phyloP scores from a whole-genome alignment of 23 tunicate genomes.

The Corella eumyota region DNA sequence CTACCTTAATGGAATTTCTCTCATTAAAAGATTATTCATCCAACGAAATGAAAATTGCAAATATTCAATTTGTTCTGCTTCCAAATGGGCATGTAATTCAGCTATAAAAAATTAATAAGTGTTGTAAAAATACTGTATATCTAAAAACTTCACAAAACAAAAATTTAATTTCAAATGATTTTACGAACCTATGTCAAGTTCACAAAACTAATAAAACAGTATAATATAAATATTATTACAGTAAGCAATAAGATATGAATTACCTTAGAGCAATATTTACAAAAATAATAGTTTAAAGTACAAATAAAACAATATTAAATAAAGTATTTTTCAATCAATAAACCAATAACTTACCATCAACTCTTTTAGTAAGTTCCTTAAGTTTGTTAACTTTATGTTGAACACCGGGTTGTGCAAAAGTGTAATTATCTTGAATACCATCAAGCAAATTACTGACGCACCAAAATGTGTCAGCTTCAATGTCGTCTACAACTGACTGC shows the following conservation, averaged over 20 bases:
- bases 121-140: not conserved
- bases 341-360: constrained; percentile 49
- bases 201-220: no score
- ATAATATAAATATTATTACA: no score
- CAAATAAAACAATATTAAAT: no score
- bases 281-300: no score
- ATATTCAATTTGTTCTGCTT: constrained; percentile 71
- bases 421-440: constrained; percentile 98
- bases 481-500: constrained; percentile 27
- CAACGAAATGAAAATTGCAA: constrained; percentile 95
- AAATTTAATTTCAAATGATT: no score
- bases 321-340: no score
- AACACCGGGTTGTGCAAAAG: constrained; percentile 98
- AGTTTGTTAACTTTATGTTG: constrained; percentile 80
- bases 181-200: no score
- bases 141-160: not conserved
- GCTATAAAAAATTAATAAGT: constrained; percentile 17
- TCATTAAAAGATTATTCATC: constrained; percentile 95
- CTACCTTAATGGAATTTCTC: constrained; percentile 83
- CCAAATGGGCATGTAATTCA: constrained; percentile 78
- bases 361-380: constrained; percentile 65
- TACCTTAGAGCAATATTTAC: no score
- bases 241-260: no score
- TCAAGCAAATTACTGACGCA: constrained; percentile 75
- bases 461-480: constrained; percentile 98